Base-by-base conservation (phyloP, 2,888 invertebrate species). In the Ormia ochracea region DNA sequence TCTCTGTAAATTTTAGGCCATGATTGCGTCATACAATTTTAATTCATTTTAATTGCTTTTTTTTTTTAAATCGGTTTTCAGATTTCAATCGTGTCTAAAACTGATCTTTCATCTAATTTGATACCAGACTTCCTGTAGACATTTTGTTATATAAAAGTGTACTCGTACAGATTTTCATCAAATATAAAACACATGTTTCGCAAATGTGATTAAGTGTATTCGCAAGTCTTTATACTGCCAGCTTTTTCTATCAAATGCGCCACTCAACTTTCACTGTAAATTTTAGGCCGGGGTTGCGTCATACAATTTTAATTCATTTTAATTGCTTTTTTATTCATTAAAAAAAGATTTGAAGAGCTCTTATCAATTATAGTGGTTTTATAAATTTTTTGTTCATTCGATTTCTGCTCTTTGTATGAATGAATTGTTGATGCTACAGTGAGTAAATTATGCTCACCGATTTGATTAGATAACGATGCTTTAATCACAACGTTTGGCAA, bases 1-100 rank as follows among this genome's bases (percentile, higher is more conserved):
- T 78, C 54, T 45, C 73, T 78, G 58, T 69, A 58, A 78, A 50
- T 69, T 58, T 38, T 28, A 56, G 38, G 19, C n/a, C 48, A 26
- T 41, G 50, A 78, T 78, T 78, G 78, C 78, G 74, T 78, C 78
- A 78, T 73, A 61, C 74, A 73, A 61, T 68, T 56, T 56, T 19
- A 43, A 58, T 38, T 52, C 65, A 10, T 28, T 38, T 21, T 26
- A 36, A 48, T 48, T 48, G 45, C 14, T 45, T 31, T n/a, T 41
- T 52, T 38, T 10, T 23, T 17, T 26, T 2, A 26, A 10, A 14
- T 26, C 23, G n/a, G n/a, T n/a, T n/a, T n/a, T n/a, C n/a, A n/a
- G n/a, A n/a, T n/a, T n/a, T n/a, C n/a, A n/a, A n/a, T n/a, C n/a
- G n/a, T n/a, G n/a, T n/a, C n/a, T n/a, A n/a, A n/a, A n/a, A n/a